These are phyloP conservation scores for Chlorospingus flavigularis DNA, from an alignment of 2,797 vertebrate genomes.

Conservation along the genomic window DNA sequence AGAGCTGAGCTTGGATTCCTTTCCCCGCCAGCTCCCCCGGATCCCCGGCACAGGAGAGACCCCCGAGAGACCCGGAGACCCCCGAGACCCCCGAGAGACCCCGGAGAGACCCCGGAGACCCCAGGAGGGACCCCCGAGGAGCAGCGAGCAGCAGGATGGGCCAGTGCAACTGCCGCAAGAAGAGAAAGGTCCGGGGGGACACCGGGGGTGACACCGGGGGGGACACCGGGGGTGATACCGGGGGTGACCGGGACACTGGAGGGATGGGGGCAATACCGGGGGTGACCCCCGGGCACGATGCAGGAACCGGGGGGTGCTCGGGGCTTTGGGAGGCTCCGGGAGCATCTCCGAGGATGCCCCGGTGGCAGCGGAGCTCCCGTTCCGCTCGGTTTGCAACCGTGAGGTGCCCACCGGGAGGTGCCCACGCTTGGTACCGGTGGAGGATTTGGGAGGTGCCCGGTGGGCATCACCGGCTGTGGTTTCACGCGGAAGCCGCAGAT, in stretches of 20 bases:
- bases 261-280: no score
- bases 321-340: background rate
- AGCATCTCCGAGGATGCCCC: background rate
- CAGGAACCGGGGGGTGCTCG: background rate
- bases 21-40: background rate
- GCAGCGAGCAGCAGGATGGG: constrained; percentile 29
- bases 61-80: background rate
- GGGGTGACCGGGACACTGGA: no score
- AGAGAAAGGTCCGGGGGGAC: constrained; percentile 49
- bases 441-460: background rate
- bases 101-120: background rate
- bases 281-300: background rate
- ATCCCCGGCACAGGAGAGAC: background rate
- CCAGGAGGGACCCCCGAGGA: background rate
- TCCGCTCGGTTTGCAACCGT: background rate
- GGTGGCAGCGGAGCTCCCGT: background rate
- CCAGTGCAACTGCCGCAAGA: constrained; percentile 65
- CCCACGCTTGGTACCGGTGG: background rate
- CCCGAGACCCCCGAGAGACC: background rate
- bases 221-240: no score
- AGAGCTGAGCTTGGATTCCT: background rate
- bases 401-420: background rate
- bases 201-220: background rate
- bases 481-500: background rate
- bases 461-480: background rate